Evolutionary conservation across 2,113 vertebrate species (phyloP).

Genomic region (Notothenia coriiceps): DNA sequence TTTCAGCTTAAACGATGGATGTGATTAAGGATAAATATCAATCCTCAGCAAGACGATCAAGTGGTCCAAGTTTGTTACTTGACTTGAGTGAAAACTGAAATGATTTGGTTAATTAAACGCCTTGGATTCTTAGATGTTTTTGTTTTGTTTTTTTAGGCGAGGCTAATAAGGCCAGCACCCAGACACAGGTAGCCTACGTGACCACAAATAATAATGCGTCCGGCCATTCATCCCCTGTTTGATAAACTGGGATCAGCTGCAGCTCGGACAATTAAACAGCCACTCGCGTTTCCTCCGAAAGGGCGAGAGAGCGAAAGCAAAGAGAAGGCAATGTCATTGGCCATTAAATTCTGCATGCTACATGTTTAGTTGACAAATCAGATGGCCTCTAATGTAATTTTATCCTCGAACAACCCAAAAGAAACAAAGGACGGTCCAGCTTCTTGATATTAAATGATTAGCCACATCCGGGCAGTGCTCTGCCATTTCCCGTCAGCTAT

Average conservation of each 20-base stretch:
- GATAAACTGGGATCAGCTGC: constrained; percentile 66
- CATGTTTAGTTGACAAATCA: constrained; percentile 13
- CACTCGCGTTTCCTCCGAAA: constrained; percentile 29
- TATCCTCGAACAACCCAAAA: neutral
- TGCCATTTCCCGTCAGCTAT: constrained; percentile 64
- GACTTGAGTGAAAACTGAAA: neutral
- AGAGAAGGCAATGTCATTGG: constrained; percentile 31
- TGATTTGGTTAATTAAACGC: neutral
- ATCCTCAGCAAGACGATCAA: constrained; percentile 21
- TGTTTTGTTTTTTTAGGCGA: neutral
- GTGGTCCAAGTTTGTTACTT: neutral
- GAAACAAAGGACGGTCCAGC: constrained; percentile 44
- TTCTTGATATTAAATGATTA: constrained; percentile 4
- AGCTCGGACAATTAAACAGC: constrained; percentile 46
- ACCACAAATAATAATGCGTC: constrained; percentile 18
- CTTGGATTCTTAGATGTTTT: neutral
- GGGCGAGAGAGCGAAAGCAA: constrained; percentile 16
- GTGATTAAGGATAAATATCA: neutral
- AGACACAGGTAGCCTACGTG: constrained; percentile 13
- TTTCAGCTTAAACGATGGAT: neutral
- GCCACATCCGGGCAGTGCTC: constrained; percentile 4
- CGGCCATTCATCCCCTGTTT: constrained; percentile 19
- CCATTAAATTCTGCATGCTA: constrained; percentile 26
- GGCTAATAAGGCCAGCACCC: constrained; percentile 29
- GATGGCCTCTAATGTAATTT: constrained; percentile 24